Base-by-base conservation (phyloP, 2,113 vertebrate species). In the Mastomys coucha region DNA sequence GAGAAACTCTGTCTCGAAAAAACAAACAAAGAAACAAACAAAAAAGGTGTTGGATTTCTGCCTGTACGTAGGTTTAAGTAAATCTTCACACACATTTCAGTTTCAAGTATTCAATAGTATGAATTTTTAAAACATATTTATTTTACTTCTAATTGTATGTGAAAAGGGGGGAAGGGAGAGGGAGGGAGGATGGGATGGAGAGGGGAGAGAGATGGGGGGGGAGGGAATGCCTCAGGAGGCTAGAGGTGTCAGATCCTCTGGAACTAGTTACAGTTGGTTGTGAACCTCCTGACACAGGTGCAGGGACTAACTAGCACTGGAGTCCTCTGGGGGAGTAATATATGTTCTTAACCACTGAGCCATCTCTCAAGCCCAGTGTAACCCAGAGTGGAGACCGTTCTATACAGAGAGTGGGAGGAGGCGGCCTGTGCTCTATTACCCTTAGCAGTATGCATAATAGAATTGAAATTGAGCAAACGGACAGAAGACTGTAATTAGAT, bases 61-160 rank as follows among this genome's bases (percentile, higher is more conserved):
- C 45, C 49, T 63, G 84, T 91, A 81, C 81, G 87, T 90, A 89
- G 17, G 28, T 92, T 67, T 81, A 95, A 65, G 69, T 95, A 51
- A 70, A 45, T 89, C 87, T 85, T 85, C 75, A 28, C 8, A 12
- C 20, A 28, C n/a, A 24, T 93, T 95, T 90, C 89, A 91, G 56
- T 93, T 91, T 77, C 6, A 58, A 75, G 36, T 81, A 56, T 86
- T 33, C 9, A 88, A 36, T 88, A 88, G 60, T 92, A 45, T 85
- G 28, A 85, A 91, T 85, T 90, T 91, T 90, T 6, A n/a, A 70
- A 45, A 75, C 28, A 26, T 11, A 42, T 75, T 75, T 73, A 73
- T 67, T 67, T 67, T 69, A 69, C 72, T 78, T 73, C 19, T 39
- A 73, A 73, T 73, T 73, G 20, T 39, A 3, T 33, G 13, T 69